Base-by-base conservation (phyloP, 1,140 invertebrate genomes). In the Dinothrombium tinctorium region DNA sequence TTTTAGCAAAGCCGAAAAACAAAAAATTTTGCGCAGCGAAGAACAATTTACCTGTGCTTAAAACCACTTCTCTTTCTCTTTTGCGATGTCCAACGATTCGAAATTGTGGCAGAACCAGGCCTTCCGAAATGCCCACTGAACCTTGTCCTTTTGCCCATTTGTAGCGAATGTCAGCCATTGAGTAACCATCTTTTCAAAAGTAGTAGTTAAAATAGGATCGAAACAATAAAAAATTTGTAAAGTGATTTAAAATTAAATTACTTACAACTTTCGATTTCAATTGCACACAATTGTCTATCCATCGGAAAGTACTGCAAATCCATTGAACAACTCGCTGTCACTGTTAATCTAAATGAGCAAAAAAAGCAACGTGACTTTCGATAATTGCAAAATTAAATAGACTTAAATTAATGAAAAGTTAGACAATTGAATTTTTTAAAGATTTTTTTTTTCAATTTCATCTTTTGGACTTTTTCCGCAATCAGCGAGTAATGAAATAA, bases 31-130 rank as follows among this genome's bases (percentile, higher is more conserved):
- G n/a, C n/a, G n/a, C n/a, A n/a, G n/a, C n/a, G n/a, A n/a, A n/a
- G n/a, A 17, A n/a, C 9, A 8, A 11, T 48, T 51, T 49, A 86
- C 81, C 81, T 79, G 83, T 89, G 58, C 76, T 79, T 56, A 87
- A 70, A 61, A 76, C 76, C 69, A 84, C 80, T 67, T 77, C 76
- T 63, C 74, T 78, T 59, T 76, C 72, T 62, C 76, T 39, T 39
- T 49, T 40, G 37, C 50, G 53, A 43, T 58, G 53, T 15, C 58
- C 59, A 17, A 57, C 47, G 4, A 64, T 56, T 68, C 86, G 82
- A 71, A 89, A 89, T 65, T 89, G 83, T 54, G 83, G 83, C 56
- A 89, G 70, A 51, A 80, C 82, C 55, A 90, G 80, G 61, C 86
- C 80, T 62, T 73, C 75, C 58, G 79, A 79, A 48, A 89, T 77